Base-by-base conservation (phyloP, 2,888 invertebrate genomes). In the Agapetus fuscipes region DNA sequence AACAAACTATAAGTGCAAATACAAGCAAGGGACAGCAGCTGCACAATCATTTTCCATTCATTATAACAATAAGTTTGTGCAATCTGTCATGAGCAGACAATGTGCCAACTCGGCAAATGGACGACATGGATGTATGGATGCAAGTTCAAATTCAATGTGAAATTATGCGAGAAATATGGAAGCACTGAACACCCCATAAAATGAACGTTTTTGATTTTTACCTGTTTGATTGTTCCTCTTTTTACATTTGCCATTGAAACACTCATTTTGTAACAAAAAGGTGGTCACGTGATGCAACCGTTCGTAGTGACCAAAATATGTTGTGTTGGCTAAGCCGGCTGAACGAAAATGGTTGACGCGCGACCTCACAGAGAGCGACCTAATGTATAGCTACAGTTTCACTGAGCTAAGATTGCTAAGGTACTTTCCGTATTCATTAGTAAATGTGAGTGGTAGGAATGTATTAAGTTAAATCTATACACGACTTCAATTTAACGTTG, bases 141-240 rank as follows among this genome's bases (percentile, higher is more conserved):
- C 33, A 29, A 20, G 24, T 39, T 24, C 20, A n/a, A 34, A 24
- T 26, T 28, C 17, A 20, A 24, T 16, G 17, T 17, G 15, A 17
- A 24, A 16, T 30, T 14, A 11, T 12, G 2, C 4, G 6, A 25
- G 12, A 17, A 16, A 11, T 12, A 28, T n/a, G 16, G 15, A 14
- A 13, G 17, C 11, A n/a, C 11, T 28, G n/a, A 30, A 12, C 10
- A 34, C 20, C 34, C 17, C 9, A 13, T 29, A 40, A n/a, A n/a
- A n/a, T n/a, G 45, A 7, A 28, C 4, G 13, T 7, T 7, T 26
- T n/a, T 9, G 13, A 27, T 11, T 11, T 29, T 29, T 27, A 48
- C 48, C 43, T 48, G 48, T 31, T 48, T 48, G 15, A 48, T 37
- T 25, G 44, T 48, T 13, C 48, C 48, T 28, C 40, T 34, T 33